phyloP scores from a whole-genome alignment of 2,888 invertebrate species.

The Argyra leucocephala region DNA sequence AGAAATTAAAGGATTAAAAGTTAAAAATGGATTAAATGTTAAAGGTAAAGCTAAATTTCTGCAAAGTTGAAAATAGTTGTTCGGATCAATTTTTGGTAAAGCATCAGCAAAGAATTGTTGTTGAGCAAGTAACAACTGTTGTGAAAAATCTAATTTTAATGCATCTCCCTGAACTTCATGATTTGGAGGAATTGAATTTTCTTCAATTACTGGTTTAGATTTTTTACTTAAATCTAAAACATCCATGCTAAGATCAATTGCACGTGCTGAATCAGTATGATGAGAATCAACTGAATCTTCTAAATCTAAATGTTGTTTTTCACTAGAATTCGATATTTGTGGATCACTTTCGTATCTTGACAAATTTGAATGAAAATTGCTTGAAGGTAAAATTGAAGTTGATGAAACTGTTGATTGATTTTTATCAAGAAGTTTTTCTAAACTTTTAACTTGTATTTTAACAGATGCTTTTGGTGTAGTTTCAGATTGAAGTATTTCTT shows the following conservation, averaged over 20 bases:
- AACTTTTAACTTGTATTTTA: conserved; percentile 53
- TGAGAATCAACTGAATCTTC: conserved; percentile 17
- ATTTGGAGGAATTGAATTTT: conserved; percentile 15
- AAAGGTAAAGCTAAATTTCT: conserved; percentile 49
- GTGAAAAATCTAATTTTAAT: conserved; percentile 46
- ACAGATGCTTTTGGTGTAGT: conserved; percentile 41
- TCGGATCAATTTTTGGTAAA: conserved; percentile 53
- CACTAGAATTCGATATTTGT: conserved; percentile 24
- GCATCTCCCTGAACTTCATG: conserved; percentile 35
- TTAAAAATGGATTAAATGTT: conserved; percentile 54
- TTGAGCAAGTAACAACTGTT: conserved; percentile 54
- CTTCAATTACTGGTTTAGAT: conserved; percentile 36
- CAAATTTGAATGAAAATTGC: conserved; percentile 44
- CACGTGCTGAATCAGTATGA: conserved; percentile 46
- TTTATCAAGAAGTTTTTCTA: conserved; percentile 50
- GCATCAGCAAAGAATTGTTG: conserved; percentile 56
- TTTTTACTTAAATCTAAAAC: conserved; percentile 78
- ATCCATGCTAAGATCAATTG: conserved; percentile 67
- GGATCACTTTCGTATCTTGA: conserved; percentile 41
- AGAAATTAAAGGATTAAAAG: conserved; percentile 51
- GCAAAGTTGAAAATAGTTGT: conserved; percentile 52
- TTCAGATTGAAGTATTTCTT: conserved; percentile 44
- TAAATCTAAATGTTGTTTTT: conserved; percentile 37
- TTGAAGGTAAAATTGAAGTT: conserved; percentile 38
- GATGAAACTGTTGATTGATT: conserved; percentile 21